Evolutionary conservation across 2,113 vertebrate species (phyloP).

Genomic region (Scophthalmus maximus): DNA sequence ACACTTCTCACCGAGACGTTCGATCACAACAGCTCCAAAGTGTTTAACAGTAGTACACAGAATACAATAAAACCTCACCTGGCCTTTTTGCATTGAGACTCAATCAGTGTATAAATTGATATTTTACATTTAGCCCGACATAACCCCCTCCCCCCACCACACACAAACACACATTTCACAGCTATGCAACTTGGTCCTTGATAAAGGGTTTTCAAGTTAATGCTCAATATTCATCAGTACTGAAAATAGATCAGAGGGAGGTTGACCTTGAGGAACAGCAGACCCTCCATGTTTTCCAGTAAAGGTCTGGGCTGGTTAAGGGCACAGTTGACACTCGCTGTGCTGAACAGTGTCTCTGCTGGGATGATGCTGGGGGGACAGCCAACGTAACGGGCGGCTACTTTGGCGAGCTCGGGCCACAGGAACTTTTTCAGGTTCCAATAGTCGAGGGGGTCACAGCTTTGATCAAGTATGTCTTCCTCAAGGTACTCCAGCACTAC

Average conservation of each 20-base stretch:
- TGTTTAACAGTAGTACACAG: conserved; percentile 86
- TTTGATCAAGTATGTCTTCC: conserved; percentile 97
- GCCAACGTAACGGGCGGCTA: conserved; percentile 94
- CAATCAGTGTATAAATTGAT: conserved; percentile 76
- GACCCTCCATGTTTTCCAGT: conserved; percentile 95
- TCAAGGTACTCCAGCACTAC: conserved; percentile 94
- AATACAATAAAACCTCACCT: conserved; percentile 74
- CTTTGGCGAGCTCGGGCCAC: conserved; percentile 93
- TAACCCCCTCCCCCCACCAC: no score
- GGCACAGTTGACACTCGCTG: conserved; percentile 87
- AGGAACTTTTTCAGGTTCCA: conserved; percentile 95
- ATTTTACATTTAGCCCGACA: conserved; percentile 66
- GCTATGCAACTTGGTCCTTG: conserved; percentile 80
- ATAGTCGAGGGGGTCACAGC: conserved; percentile 96
- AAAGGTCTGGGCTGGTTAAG: conserved; percentile 90
- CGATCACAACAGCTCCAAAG: conserved; percentile 80
- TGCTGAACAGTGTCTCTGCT: conserved; percentile 93
- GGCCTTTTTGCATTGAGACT: conserved; percentile 73
- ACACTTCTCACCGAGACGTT: conserved; percentile 77
- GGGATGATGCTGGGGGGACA: conserved; percentile 96
- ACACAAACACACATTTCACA: conserved; percentile 78
- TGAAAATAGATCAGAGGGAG: conserved; percentile 98
- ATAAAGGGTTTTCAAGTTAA: conserved; percentile 74
- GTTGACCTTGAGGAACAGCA: conserved; percentile 97
- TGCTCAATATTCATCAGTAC: conserved; percentile 86